A percentile compares a stretch with the other conserved stretches of the same genome.
Conservation (phyloP, 2,797 vertebrate genomes). For the Rhinogobio ventralis region DNA sequence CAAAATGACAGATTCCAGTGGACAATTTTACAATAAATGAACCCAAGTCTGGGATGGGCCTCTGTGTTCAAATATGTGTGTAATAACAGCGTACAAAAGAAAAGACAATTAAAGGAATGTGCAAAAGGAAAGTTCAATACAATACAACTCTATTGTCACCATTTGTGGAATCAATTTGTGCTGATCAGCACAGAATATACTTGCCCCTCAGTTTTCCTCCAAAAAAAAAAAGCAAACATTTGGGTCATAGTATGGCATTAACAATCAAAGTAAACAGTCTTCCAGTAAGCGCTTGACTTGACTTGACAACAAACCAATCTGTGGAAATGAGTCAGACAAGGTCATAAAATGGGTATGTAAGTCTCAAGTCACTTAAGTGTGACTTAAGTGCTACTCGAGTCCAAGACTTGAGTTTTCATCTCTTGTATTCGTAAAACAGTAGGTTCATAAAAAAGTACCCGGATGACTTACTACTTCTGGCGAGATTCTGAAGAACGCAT, state of each 20-base stretch:
- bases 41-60: not conserved
- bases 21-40: not conserved
- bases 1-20: slow-evolving; percentile 17
- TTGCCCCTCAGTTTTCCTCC: not conserved
- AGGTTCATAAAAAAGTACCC: too few species aligned
- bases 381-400: too few species aligned
- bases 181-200: not conserved
- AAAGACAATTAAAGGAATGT: not conserved
- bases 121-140: not conserved
- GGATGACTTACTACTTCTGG: too few species aligned
- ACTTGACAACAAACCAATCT: not conserved
- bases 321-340: too few species aligned
- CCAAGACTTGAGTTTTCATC: too few species aligned
- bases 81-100: not conserved
- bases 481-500: too few species aligned
- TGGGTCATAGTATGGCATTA: not conserved
- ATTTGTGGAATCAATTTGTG: not conserved
- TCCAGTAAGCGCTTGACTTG: not conserved
- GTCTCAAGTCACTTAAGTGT: not conserved
- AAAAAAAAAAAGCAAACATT: not conserved
- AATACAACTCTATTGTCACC: not conserved
- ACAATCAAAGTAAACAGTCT: not conserved
- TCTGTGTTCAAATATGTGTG: not conserved
- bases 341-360: not conserved
- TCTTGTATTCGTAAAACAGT: too few species aligned